Conservation (phyloP, 2,797 vertebrate species). For the Silurus aristotelis region DNA sequence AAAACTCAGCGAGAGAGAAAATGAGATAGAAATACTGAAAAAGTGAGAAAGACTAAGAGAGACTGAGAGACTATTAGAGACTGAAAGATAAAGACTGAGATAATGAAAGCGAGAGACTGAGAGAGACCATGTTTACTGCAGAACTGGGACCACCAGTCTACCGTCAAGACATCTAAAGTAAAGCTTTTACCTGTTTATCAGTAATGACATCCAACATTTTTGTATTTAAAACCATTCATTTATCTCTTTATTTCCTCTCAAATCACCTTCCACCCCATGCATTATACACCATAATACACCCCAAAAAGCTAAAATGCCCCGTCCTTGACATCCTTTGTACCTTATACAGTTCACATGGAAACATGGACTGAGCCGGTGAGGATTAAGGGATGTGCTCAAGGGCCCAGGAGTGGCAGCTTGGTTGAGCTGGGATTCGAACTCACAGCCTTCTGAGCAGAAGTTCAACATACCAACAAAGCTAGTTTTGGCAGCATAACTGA, state of each 20-base stretch:
- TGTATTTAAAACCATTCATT: too few relatives aligned
- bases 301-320: background rate
- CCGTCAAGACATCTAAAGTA: background rate
- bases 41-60: background rate
- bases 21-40: background rate
- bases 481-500: too few relatives aligned
- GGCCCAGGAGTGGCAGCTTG: too few relatives aligned
- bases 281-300: background rate
- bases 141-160: background rate
- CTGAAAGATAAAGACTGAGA: background rate
- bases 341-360: background rate
- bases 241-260: too few relatives aligned
- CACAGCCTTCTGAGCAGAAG: too few relatives aligned
- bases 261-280: background rate
- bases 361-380: background rate
- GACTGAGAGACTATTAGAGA: background rate
- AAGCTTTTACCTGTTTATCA: background rate
- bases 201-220: background rate
- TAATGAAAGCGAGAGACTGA: background rate
- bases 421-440: too few relatives aligned
- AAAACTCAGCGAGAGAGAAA: background rate
- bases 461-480: too few relatives aligned
- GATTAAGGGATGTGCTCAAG: too few relatives aligned
- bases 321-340: background rate
- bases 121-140: background rate